Percentiles rank a stretch among this genome's conserved stretches.
phyloP scores from a whole-genome alignment of 2,113 vertebrate species.

The Arothron firmamentum region DNA sequence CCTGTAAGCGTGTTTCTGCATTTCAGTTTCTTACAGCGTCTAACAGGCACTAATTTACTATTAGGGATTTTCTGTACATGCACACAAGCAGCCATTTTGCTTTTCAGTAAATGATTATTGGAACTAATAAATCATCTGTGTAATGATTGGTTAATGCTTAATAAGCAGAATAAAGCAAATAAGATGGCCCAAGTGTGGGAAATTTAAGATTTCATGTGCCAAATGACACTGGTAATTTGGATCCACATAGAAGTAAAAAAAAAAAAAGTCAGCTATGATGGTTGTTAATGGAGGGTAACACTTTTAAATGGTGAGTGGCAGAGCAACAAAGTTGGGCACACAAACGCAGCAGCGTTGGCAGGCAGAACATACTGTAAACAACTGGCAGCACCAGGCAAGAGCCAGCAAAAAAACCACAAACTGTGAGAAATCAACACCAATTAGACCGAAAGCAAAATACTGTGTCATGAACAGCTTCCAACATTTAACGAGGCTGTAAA shows the following conservation, averaged over 20 bases:
- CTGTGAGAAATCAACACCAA: conserved; percentile 12
- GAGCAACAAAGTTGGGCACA: conserved; percentile 16
- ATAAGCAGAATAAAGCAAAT: background rate
- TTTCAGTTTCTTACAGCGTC: conserved; percentile 30
- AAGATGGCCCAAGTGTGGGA: background rate
- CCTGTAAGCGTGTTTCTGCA: conserved; percentile 30
- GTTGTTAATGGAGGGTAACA: conserved; percentile 15
- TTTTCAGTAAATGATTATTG: background rate
- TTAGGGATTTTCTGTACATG: conserved; percentile 8
- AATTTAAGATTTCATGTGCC: background rate
- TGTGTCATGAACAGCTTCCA: background rate
- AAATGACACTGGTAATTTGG: background rate
- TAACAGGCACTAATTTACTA: conserved; percentile 13
- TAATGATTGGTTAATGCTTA: background rate
- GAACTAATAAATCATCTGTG: conserved; percentile 4
- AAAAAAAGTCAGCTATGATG: background rate
- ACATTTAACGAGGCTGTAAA: background rate
- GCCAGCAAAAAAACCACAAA: conserved; percentile 7
- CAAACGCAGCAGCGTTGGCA: conserved; percentile 33
- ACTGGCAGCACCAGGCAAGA: conserved; percentile 30
- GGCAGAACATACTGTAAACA: conserved; percentile 14
- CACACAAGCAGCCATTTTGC: background rate
- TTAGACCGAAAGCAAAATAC: conserved; percentile 6
- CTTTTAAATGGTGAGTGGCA: conserved; percentile 21
- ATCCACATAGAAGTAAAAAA: conserved; percentile 11